These are phyloP conservation scores for Coracopsis vasa DNA, from an alignment of 2,113 vertebrate genomes.

Conservation along the genomic window DNA sequence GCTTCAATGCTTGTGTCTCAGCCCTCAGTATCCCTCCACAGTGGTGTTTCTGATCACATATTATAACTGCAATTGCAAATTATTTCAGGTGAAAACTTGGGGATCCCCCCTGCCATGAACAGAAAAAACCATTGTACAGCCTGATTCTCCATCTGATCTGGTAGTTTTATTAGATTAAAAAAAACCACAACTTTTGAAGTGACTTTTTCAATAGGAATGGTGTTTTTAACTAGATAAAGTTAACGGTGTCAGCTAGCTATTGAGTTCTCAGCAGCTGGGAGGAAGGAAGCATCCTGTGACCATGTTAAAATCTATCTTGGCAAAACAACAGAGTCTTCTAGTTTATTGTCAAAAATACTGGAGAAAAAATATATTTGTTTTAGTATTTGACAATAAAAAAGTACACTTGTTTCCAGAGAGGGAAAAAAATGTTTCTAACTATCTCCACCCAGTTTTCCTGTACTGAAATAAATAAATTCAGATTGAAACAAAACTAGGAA, in stretches of 20 bases:
- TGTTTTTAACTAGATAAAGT: not conserved
- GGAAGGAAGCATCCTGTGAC: not conserved
- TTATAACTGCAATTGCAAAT: not conserved
- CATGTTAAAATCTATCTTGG: not conserved
- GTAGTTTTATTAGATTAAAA: not conserved
- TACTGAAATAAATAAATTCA: not conserved
- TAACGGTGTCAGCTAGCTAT: not conserved
- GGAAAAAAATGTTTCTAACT: not conserved
- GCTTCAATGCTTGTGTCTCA: not conserved
- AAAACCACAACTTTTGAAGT: not conserved
- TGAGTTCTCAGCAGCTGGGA: not conserved
- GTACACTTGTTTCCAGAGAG: fast-evolving
- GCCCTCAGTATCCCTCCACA: not conserved
- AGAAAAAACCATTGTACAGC: not conserved
- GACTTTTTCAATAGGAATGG: not conserved
- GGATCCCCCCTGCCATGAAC: not conserved
- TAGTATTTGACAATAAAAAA: not conserved
- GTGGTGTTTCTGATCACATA: not conserved
- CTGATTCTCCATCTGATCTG: not conserved
- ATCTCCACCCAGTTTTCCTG: not conserved
- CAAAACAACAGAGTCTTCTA: not conserved
- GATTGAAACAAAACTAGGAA: not conserved
- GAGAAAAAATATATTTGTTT: not conserved
- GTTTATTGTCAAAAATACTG: not conserved
- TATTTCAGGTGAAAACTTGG: not conserved